Evolutionary conservation across 2,797 vertebrate genomes (phyloP), one percentile per base, ranked within the genome.

Genomic region (Myotis planiceps): DNA sequence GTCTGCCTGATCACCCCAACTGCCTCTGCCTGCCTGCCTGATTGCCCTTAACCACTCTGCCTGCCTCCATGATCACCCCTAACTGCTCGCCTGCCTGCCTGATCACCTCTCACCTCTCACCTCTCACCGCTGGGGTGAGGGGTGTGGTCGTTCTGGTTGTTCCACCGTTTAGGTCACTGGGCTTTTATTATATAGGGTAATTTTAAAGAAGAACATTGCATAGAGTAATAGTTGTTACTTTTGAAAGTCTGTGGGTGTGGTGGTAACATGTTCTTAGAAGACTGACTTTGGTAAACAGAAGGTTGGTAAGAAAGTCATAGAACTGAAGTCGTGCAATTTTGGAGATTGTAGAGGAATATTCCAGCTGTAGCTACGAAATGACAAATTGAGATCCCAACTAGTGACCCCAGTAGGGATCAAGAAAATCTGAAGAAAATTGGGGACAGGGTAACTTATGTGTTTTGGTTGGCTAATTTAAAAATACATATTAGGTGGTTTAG

Each of bases 221-320:
- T 72, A 51, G 49, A 69, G 42, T 27, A 88, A 75, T 53, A 63
- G 7, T 32, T 90, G 0, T 37, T 81, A 60, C 6, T 84, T 94
- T 84, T 84, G 23, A 69, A 76, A 47, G 12, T 88, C 27, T 91
- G 12, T 72, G 42, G 32, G 10, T 34, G 7, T 88, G 16, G 10
- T 58, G 3, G 21, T 58, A 39, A 65, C 13, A 76, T 82, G 55
- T 29, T 63, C 21, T 74, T 55, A 60, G 25, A 13, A 37, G 21
- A 72, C 23, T 83, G 27, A 42, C n/a, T 95, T 75, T 76, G 79
- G 51, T 76, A 89, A 89, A 84, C 34, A 66, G n/a, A 76, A 42
- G 6, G 19, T 51, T 49, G n/a, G 34, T 72, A 68, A 49, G 14
- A 69, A 88, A 75, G 6, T 81, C n/a, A 76, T 81, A 4, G 27